Evolutionary conservation across 1,140 invertebrate species (phyloP), one percentile per base, ranked within the genome.

Genomic region (Orchesella cincta): DNA sequence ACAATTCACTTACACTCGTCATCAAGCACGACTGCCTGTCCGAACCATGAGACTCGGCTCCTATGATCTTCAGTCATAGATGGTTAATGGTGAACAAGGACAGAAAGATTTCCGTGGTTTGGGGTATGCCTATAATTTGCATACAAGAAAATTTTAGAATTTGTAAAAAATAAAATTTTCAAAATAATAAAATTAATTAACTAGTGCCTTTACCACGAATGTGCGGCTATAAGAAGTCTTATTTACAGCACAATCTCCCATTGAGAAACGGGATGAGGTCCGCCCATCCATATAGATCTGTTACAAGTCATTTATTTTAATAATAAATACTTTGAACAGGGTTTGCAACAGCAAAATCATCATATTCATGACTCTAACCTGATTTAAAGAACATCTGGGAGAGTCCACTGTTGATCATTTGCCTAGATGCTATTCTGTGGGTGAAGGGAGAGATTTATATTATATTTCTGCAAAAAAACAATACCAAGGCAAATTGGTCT

Each of bases 201-300:
- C n/a, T n/a, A n/a, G 8, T 12, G 8, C 8, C 39, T 20, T 12
- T 12, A 20, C 8, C 8, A 12, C 8, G 8, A 20, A 8, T n/a
- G 76, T 77, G 29, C n/a, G n/a, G n/a, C n/a, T n/a, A n/a, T 34
- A 28, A 12, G 79, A 76, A 54, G 76, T 70, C 26, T 67, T 31
- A 28, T 74, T 80, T 80, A 46, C 79, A 80, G 77, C 79, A 80
- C 33, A n/a, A 76, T 64, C 33, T 80, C 79, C 46, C 52, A 80
- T n/a, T 52, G 36, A 20, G 36, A 76, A 12, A 75, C n/a, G 5
- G 54, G 67, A 72, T 71, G 75, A 46, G 71, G 71, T 8, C 71
- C 71, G 26, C 34, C 71, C 71, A 79, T n/a, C 78, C 78, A 79
- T 51, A 39, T n/a, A 54, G 51, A 79, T 77, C 73, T 79, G 18